Evolutionary conservation across 2,797 vertebrate species (phyloP).

Genomic region (Vireo griseus): DNA sequence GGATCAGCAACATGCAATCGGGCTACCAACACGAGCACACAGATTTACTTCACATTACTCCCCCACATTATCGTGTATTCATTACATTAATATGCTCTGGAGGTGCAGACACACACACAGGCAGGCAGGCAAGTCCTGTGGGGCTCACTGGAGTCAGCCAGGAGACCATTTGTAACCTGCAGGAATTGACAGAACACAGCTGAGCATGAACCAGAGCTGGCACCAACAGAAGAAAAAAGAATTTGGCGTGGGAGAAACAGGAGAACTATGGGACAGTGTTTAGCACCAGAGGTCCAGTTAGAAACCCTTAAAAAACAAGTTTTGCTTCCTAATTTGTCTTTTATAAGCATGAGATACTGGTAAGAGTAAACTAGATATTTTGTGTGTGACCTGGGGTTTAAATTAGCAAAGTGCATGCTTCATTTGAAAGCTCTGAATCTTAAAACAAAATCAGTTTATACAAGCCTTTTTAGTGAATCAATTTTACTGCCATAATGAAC

Average conservation of each 20-base stretch:
- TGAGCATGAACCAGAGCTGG: not conserved
- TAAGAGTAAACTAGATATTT: not conserved
- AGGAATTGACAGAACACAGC: not conserved
- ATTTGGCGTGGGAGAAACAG: not conserved
- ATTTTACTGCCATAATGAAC: conserved; percentile 10
- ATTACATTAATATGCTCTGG: not conserved
- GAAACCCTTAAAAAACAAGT: not conserved
- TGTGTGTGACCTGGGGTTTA: not conserved
- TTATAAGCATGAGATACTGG: not conserved
- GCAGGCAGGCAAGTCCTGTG: not conserved
- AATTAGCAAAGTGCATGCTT: not conserved
- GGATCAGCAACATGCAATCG: not conserved
- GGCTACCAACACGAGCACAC: not conserved
- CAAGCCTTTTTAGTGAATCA: not conserved
- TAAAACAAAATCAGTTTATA: not conserved
- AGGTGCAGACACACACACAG: not conserved
- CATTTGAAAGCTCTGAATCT: not conserved
- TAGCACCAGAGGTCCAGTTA: not conserved
- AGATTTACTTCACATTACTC: not conserved
- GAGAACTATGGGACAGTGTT: not conserved
- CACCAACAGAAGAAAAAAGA: not conserved
- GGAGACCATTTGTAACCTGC: not conserved
- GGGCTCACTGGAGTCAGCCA: not conserved
- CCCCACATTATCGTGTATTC: not conserved
- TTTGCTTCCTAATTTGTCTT: not conserved